Conservation (phyloP, 2,113 vertebrate genomes). For the Chroicocephalus ridibundus region DNA sequence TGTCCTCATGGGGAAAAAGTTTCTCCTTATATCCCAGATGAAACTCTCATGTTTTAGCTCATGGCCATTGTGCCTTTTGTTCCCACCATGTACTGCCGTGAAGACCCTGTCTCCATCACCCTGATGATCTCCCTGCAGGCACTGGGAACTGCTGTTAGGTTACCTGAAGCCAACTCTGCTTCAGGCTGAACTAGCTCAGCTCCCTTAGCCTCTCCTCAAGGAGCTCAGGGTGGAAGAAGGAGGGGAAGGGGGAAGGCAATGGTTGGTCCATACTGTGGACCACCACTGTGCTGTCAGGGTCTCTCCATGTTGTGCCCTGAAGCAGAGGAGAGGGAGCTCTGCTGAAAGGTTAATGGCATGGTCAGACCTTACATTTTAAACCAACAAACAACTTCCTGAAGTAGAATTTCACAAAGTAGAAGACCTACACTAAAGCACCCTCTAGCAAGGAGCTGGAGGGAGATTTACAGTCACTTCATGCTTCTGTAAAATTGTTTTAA, state of each 20-base stretch:
- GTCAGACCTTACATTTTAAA: not conserved
- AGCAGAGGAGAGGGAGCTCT: not conserved
- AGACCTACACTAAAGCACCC: not conserved
- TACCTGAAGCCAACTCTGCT: not conserved
- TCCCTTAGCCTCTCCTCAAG: not conserved
- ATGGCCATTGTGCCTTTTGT: not conserved
- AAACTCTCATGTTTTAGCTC: not conserved
- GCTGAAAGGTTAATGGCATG: not conserved
- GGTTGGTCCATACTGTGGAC: not conserved
- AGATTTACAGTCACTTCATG: constrained; percentile 39
- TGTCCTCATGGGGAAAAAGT: not conserved
- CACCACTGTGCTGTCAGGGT: not conserved
- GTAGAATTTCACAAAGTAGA: not conserved
- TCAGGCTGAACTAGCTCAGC: not conserved
- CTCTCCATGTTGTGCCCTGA: not conserved
- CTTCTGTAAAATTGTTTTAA: constrained; percentile 61
- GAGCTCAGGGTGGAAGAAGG: not conserved
- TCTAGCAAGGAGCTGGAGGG: not conserved
- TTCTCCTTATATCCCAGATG: not conserved
- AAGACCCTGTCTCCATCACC: not conserved
- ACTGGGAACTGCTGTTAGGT: not conserved
- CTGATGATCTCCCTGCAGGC: not conserved
- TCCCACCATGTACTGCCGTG: not conserved
- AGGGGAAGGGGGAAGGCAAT: not conserved
- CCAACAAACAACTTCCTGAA: not conserved